Conservation (phyloP, 2,797 vertebrate genomes). For the Molossus molossus region DNA sequence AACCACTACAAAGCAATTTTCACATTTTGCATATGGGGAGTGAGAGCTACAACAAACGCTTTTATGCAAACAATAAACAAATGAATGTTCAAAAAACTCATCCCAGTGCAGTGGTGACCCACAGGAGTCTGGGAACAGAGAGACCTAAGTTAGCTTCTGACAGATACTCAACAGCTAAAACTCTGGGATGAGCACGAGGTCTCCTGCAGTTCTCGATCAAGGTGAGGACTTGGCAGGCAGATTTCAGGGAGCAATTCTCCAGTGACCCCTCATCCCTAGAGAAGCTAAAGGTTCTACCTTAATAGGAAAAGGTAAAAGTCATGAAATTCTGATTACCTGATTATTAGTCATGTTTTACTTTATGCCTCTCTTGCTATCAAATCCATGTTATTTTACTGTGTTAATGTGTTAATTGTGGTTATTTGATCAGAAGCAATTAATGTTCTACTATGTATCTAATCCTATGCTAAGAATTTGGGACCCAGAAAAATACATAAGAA, state of each 20-base stretch:
- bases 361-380: slow-evolving; percentile 20
- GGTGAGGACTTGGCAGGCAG: background rate
- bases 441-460: background rate
- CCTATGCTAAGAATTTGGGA: slow-evolving; percentile 37
- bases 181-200: background rate
- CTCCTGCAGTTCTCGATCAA: background rate
- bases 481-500: background rate
- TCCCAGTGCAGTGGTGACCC: background rate
- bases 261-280: background rate
- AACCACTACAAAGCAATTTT: slow-evolving; percentile 43
- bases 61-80: slow-evolving; percentile 45
- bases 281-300: background rate
- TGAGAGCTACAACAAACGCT: background rate
- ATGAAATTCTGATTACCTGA: slow-evolving; percentile 61
- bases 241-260: background rate
- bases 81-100: background rate
- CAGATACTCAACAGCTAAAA: background rate
- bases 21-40: background rate
- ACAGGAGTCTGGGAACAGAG: background rate
- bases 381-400: background rate
- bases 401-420: background rate
- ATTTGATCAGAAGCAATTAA: slow-evolving; percentile 41
- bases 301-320: background rate
- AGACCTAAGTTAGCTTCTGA: background rate
- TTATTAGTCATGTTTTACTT: slow-evolving; percentile 56